A percentile compares a stretch with the other conserved stretches of the same genome.
These are phyloP conservation scores for Botia kubotai DNA, from an alignment of 2,797 vertebrate genomes.

Conservation along the genomic window DNA sequence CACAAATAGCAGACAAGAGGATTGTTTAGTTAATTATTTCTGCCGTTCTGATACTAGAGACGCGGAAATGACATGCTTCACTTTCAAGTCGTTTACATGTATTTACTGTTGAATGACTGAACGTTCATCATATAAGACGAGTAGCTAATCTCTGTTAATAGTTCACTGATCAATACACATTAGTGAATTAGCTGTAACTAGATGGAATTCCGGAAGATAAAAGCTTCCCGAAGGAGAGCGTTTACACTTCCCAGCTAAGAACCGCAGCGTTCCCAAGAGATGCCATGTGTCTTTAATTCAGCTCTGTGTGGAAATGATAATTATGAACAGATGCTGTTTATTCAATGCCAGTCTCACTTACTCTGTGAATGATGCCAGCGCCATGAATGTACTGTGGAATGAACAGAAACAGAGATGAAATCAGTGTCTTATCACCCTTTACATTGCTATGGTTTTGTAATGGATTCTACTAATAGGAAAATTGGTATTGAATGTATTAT, in stretches of 20 bases:
- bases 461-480: slow-evolving; percentile 29
- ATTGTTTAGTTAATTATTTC: background rate
- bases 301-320: slow-evolving; percentile 52
- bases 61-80: background rate
- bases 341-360: slow-evolving; percentile 74
- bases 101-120: background rate
- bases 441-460: slow-evolving; percentile 20
- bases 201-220: slow-evolving; percentile 34
- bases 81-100: background rate
- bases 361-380: slow-evolving; percentile 94
- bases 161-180: slow-evolving; percentile 31
- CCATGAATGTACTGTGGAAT: slow-evolving; percentile 93
- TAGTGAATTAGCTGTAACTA: slow-evolving; percentile 5
- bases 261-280: slow-evolving; percentile 2
- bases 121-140: background rate
- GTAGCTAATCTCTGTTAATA: background rate
- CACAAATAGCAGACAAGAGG: background rate
- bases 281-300: slow-evolving; percentile 39
- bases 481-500: background rate
- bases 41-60: background rate
- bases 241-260: slow-evolving; percentile 2
- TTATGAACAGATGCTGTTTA: slow-evolving; percentile 53
- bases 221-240: background rate
- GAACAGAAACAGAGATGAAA: slow-evolving; percentile 63
- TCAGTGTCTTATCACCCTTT: slow-evolving; percentile 41